Base-by-base conservation (phyloP, 2,113 vertebrate genomes). In the Paedocypris sp. region DNA sequence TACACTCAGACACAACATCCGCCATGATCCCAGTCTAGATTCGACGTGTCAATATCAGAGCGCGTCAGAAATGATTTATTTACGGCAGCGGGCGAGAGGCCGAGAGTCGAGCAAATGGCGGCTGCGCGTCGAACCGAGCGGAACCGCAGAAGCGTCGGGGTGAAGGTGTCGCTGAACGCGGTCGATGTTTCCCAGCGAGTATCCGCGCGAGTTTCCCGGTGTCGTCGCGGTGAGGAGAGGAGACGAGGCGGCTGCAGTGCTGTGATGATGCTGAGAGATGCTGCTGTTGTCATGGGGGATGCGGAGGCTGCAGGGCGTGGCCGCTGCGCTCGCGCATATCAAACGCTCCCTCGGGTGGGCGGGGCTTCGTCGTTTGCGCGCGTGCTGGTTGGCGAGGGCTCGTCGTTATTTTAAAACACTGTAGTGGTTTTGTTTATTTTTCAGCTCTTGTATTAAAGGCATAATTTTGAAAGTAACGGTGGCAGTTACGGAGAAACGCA, bases 1-100 rank as follows among this genome's bases (percentile, higher is more conserved):
- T 95, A 75, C 92, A 95, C 72, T 95, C 89, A 67, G 86, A 81
- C 78, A 79, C 82, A 31, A 82, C 75, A 68, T 91, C 89, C 68
- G 89, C 86, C 92, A 94, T 94, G 51, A 36, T 66, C 45, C 6
- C 3, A 4, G n/a, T 11, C 5, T 5, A 6, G 1, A 16, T 29
- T 25, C 1, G 10, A 23, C n/a, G 32, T 4, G 8, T 4, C 3
- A 8, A n/a, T 7, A 18, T 54, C 0, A 5, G 1, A 41, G 23
- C 23, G 3, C 15, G 10, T 18, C 7, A 19, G 16, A 11, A 36
- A 36, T 2, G 31, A 3, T 11, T 2, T 25, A 7, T 36, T 13
- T 23, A 23, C 43, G 43, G 3, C 5, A 6, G 12, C 4, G 16
- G 1, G 13, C 2, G 7, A 11, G 4, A 1, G 35, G 23, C 3